Percentiles rank a stretch among this genome's conserved stretches.
Conservation (phyloP, 2,888 invertebrate genomes). For the Diarsia brunnea region DNA sequence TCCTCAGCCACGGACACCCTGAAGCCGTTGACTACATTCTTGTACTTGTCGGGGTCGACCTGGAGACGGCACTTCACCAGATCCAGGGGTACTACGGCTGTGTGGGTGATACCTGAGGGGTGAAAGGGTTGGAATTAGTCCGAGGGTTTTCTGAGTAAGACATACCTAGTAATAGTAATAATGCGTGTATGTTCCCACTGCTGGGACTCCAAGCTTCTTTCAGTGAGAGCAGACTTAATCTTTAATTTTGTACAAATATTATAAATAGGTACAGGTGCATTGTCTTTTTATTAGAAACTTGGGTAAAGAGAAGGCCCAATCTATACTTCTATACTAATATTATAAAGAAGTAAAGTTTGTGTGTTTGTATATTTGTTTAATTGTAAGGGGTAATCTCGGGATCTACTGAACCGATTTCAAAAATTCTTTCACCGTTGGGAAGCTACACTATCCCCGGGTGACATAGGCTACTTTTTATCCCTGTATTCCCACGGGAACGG, state of each 20-base stretch:
- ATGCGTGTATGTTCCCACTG: not conserved
- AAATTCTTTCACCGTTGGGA: too few species aligned
- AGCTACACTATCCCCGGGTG: too few species aligned
- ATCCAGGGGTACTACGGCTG: conserved; percentile 98
- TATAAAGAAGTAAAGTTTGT: too few species aligned
- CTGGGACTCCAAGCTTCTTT: not conserved
- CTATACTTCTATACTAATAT: too few species aligned
- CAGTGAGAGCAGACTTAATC: not conserved
- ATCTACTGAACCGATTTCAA: too few species aligned
- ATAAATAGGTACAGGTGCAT: too few species aligned
- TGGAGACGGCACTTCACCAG: conserved; percentile 98
- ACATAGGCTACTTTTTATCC: too few species aligned
- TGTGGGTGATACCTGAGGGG: conserved; percentile 96
- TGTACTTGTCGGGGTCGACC: conserved; percentile 98
- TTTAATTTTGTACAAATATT: not conserved
- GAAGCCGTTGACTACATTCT: conserved; percentile 96
- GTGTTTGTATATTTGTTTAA: too few species aligned
- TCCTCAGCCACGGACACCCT: conserved; percentile 96
- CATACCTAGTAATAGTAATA: not conserved
- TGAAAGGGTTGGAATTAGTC: not conserved
- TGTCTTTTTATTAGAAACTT: too few species aligned
- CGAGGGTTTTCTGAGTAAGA: not conserved
- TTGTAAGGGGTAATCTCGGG: too few species aligned
- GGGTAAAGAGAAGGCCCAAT: too few species aligned
- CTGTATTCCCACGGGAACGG: too few species aligned